Base-by-base conservation (phyloP, 2,797 vertebrate species). In the Helostoma temminkii region DNA sequence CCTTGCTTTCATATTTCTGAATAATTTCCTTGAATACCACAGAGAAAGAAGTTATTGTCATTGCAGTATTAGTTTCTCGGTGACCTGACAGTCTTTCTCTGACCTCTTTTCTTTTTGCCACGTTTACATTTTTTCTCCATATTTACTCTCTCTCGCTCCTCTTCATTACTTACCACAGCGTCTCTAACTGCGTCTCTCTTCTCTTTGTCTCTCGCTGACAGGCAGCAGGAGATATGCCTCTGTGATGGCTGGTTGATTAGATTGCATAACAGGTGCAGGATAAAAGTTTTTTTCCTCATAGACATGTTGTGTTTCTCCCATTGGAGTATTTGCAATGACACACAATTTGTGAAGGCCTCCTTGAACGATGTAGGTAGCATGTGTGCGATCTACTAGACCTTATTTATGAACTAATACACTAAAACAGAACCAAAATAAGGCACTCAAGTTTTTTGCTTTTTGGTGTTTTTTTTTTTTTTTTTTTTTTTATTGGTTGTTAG, bases 91-190 rank as follows among this genome's bases (percentile, higher is more conserved):
- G n/a, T 41, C 69, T 71, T 32, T 47, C 3, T 59, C 21, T 41
- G 16, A 21, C 19, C 66, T 64, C 76, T 66, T 78, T 64, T 63
- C 71, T 63, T 62, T 24, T 16, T 52, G 72, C 30, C 32, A 30
- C 74, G 78, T 85, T 84, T 78, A 74, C 85, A 4, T 30, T 8
- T 8, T 61, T 65, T 78, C 50, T 76, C 62, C 69, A 21, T 25
- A 36, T 62, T 52, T 61, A 72, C 69, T 82, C 68, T 69, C 48
- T 78, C 82, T 88, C 81, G 75, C 74, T 67, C 48, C 66, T 79
- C 81, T 77, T 84, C 79, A 85, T 87, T 80, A 87, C 77, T 62
- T 22, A 16, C 73, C 63, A 68, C 83, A 78, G 81, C 65, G 32
- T 65, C 41, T 47, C 36, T 32, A 54, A 30, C 37, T 9, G n/a